A percentile compares a stretch with the other conserved stretches of the same genome.
phyloP scores from a whole-genome alignment of 1,140 invertebrate species.

The Akabosia matsudoensis region DNA sequence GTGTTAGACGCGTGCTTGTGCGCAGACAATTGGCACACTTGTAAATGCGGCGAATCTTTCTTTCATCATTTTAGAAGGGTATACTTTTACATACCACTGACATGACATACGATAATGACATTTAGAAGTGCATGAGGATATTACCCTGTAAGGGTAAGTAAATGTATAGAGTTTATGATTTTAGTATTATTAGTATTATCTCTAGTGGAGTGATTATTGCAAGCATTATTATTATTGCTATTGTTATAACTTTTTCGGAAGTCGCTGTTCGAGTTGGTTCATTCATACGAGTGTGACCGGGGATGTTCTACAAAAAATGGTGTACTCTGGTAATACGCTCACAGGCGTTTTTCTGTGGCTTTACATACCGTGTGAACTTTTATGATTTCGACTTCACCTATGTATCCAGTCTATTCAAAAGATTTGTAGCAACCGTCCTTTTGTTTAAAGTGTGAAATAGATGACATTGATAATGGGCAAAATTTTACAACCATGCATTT shows the following conservation, averaged over 20 bases:
- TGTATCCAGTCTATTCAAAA: no score
- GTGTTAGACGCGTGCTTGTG: not conserved
- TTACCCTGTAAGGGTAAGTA: not conserved
- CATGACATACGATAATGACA: no score
- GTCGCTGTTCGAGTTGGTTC: not conserved
- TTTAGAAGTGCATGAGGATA: not conserved
- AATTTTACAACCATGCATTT: no score
- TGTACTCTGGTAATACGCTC: not conserved
- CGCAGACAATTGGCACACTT: no score
- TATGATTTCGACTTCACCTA: no score
- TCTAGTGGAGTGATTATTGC: slow-evolving; percentile 23
- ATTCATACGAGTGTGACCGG: not conserved
- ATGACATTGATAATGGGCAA: no score
- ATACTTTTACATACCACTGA: not conserved
- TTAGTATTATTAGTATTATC: slow-evolving; percentile 24
- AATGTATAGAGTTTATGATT: slow-evolving; percentile 15
- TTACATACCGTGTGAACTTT: not conserved
- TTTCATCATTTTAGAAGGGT: not conserved
- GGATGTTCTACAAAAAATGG: no score
- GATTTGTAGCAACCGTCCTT: no score
- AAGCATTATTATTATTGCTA: slow-evolving; percentile 23
- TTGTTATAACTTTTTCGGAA: slow-evolving; percentile 20
- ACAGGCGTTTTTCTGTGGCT: not conserved
- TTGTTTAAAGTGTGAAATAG: no score
- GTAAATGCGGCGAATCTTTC: no score